Evolutionary conservation across 2,113 vertebrate species (phyloP).

Genomic region (Melanotaenia duboulayi): DNA sequence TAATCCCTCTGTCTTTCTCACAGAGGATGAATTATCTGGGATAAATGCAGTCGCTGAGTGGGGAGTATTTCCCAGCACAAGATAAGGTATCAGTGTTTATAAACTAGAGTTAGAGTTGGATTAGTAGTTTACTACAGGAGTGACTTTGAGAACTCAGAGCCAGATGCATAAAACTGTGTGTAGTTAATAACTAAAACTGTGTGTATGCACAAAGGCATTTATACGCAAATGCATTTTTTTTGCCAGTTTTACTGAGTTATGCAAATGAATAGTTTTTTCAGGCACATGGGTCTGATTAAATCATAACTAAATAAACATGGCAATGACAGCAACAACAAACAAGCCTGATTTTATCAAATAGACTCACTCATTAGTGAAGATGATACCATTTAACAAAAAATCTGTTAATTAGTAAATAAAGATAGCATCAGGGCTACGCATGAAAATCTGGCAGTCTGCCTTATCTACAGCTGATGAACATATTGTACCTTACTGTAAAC

Average conservation of each 20-base stretch:
- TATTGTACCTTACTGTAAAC: too few relatives aligned
- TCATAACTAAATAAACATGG: not conserved
- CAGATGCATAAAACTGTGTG: not conserved
- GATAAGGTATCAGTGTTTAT: constrained; percentile 54
- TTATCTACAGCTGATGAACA: too few relatives aligned
- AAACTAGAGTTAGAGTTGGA: constrained; percentile 34
- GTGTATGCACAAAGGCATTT: not conserved
- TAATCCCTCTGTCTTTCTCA: constrained; percentile 15
- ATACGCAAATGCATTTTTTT: not conserved
- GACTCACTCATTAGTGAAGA: not conserved
- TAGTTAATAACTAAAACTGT: not conserved
- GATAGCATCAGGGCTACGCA: too few relatives aligned
- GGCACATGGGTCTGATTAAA: not conserved
- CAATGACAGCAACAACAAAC: not conserved
- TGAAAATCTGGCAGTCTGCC: too few relatives aligned
- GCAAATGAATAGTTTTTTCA: not conserved
- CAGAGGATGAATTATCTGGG: constrained; percentile 25
- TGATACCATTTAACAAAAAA: too few relatives aligned
- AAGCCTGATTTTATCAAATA: not conserved
- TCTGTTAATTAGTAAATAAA: too few relatives aligned
- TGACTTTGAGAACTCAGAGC: not conserved
- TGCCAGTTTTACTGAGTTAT: not conserved
- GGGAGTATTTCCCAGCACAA: constrained; percentile 40
- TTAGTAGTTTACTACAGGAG: constrained; percentile 47
- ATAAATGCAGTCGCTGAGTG: constrained; percentile 43